A percentile compares a stretch with the other conserved stretches of the same genome.
Conservation (phyloP, 1,140 invertebrate genomes). For the Psilanteris sp. region DNA sequence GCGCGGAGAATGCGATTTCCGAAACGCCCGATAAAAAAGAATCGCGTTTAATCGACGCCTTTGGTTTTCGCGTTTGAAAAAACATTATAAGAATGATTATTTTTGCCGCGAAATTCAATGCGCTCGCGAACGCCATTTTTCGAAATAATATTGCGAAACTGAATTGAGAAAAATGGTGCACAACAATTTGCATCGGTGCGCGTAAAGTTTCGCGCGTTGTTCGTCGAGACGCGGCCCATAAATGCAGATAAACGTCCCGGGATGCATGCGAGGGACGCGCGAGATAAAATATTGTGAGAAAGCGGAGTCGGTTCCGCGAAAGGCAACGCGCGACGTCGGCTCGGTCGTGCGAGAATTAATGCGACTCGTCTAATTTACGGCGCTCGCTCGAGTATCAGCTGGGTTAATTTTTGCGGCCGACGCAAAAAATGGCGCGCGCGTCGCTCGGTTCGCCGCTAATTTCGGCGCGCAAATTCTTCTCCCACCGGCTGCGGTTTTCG, state of each 20-base stretch:
- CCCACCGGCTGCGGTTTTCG: no score
- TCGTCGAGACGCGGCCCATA: conserved; percentile 9
- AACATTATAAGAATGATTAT: no score
- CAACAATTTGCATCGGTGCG: no score
- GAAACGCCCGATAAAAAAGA: no score
- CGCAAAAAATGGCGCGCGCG: conserved; percentile 7
- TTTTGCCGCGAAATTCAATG: no score
- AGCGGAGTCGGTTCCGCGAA: conserved; percentile 49
- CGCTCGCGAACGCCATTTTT: no score
- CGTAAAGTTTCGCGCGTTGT: conserved; percentile 1
- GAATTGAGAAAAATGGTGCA: no score
- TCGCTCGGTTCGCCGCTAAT: not conserved
- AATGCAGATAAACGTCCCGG: conserved; percentile 32
- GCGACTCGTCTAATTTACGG: conserved; percentile 57
- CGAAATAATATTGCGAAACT: no score
- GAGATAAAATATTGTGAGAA: conserved; percentile 61
- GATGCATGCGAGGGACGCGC: conserved; percentile 16
- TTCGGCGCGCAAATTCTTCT: no score
- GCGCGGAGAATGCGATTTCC: no score
- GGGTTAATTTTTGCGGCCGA: conserved; percentile 42
- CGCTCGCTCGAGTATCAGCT: conserved; percentile 35
- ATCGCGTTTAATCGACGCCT: no score
- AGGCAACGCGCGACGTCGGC: conserved; percentile 39
- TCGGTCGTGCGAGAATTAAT: conserved; percentile 51
- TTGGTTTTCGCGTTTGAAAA: no score